Percentiles rank a stretch among this genome's conserved stretches.
These are phyloP conservation scores for Chaunax sp. DNA, from an alignment of 2,797 vertebrate genomes.

Conservation along the genomic window DNA sequence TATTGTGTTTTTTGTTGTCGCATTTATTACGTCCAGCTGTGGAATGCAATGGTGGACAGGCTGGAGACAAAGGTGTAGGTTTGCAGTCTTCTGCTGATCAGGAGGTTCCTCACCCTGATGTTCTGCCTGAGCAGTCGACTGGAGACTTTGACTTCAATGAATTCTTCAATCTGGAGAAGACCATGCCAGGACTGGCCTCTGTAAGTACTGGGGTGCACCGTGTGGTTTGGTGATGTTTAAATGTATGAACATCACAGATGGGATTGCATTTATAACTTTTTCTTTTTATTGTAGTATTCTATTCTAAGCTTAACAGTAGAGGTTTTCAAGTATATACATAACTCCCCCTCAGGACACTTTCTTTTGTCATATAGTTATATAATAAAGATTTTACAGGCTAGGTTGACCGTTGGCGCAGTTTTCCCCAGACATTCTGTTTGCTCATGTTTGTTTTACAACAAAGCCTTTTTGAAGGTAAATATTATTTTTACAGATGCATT, in stretches of 20 bases:
- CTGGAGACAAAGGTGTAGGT: conserved; percentile 85
- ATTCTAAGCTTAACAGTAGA: conserved; percentile 33
- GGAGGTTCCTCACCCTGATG: conserved; percentile 90
- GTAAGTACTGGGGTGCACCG: conserved; percentile 86
- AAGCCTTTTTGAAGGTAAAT: neutral
- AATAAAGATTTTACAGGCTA: neutral
- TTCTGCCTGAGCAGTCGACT: conserved; percentile 88
- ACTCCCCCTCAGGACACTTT: neutral
- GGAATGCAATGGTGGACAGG: conserved; percentile 93
- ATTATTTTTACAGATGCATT: neutral
- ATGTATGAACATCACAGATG: conserved; percentile 31
- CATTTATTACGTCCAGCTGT: conserved; percentile 53
- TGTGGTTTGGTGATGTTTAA: conserved; percentile 5
- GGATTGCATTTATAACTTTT: neutral
- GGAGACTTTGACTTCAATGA: conserved; percentile 99
- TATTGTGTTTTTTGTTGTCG: neutral
- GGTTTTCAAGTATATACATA: conserved; percentile 33
- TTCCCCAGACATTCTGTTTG: neutral
- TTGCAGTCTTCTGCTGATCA: conserved; percentile 88
- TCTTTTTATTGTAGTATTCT: neutral
- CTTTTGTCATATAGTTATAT: neutral
- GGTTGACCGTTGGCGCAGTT: neutral
- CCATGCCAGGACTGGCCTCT: conserved; percentile 95
- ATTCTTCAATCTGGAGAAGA: conserved; percentile 98
- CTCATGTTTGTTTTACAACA: neutral